Evolutionary conservation across 2,888 invertebrate species (phyloP), one percentile per base, ranked within the genome.

Genomic region (Villa cingulata): DNA sequence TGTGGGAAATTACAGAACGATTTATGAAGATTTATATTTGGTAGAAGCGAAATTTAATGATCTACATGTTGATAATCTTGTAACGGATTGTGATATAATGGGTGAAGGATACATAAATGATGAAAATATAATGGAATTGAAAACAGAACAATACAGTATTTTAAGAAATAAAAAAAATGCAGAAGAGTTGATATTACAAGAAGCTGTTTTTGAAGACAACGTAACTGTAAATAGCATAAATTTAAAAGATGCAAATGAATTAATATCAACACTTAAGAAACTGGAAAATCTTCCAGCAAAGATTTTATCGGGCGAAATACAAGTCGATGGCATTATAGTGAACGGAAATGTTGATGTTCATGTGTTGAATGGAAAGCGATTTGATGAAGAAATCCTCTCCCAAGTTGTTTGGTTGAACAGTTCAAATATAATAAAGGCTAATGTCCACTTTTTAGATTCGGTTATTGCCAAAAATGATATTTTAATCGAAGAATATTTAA

Each of bases 341-440:
- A 53, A 59, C 29, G 70, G 71, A 37, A 62, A 66, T 17, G 56
- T 74, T 10, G 56, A 59, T 7, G 56, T 71, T 7, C 48, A 56
- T 3, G 48, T 50, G 10, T 49, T 70, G 0, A 66, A 69, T 46
- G 59, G 54, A 0, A 49, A 54, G 0, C 40, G 56, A 17, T 55
- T 66, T n/a, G 57, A 60, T 12, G 65, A 63, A 2, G 56, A 58
- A 18, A 57, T 67, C 43, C 59, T 68, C 45, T 58, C 64, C 34
- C 61, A 65, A 34, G 68, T 61, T 4, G 56, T 71, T 41, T 71
- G 70, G 66, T 54, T 69, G 15, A 62, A 71, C 56, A 61, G 62
- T 29, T 58, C 63, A 37, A 71, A 72, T 49, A 58, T 58, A 20
- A 53, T 71, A n/a, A 54, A 56, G 12, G 59, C 55, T 1, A 53